phyloP scores from a whole-genome alignment of 2,888 invertebrate species.

The Pardosa pseudoannulata region DNA sequence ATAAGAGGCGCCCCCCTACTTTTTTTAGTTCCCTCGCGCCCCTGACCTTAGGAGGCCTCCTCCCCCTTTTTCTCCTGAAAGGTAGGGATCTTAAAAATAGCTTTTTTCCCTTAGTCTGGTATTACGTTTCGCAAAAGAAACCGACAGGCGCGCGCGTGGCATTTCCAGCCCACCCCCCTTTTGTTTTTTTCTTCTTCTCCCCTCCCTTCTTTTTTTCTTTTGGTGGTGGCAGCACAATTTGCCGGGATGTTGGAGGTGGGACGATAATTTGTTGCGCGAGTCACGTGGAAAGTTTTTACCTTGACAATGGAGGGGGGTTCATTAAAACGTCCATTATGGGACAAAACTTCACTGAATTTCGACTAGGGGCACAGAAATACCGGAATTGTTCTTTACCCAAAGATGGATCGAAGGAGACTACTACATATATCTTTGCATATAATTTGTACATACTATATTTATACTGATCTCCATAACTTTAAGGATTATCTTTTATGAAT shows the following conservation, averaged over 20 bases:
- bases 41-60: slow-evolving; percentile 55
- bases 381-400: too few species aligned
- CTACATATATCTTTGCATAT: too few species aligned
- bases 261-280: slow-evolving; percentile 1
- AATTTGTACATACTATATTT: too few species aligned
- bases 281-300: not conserved
- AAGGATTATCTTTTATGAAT: too few species aligned
- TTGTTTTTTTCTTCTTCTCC: not conserved
- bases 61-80: not conserved
- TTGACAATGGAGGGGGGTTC: too few species aligned
- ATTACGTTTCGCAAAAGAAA: not conserved
- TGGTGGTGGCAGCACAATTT: not conserved
- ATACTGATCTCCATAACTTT: too few species aligned
- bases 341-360: too few species aligned
- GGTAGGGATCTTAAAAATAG: slow-evolving; percentile 50
- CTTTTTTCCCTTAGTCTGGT: slow-evolving; percentile 18
- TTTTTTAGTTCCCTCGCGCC: slow-evolving; percentile 29
- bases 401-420: too few species aligned
- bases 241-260: slow-evolving; percentile 6
- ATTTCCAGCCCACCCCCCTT: not conserved
- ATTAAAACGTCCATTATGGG: too few species aligned
- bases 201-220: not conserved
- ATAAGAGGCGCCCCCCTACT: slow-evolving; percentile 34
- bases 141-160: not conserved
- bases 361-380: too few species aligned